Percentiles rank a stretch among this genome's conserved stretches.
phyloP scores from a whole-genome alignment of 2,113 vertebrate genomes.

The Donacobius atricapilla region DNA sequence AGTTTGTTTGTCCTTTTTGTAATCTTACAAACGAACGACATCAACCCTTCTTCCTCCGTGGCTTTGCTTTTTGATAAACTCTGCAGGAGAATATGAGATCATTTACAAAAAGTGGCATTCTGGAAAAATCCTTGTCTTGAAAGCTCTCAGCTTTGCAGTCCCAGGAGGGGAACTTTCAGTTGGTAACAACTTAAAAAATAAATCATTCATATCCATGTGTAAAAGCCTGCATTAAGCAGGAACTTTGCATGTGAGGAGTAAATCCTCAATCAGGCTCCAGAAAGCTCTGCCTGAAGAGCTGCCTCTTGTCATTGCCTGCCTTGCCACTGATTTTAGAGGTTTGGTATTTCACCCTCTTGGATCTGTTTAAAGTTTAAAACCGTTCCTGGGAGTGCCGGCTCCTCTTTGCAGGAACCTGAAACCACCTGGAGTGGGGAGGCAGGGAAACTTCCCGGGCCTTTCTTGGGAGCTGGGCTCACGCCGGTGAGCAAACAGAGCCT shows the following conservation, averaged over 20 bases:
- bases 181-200: background rate
- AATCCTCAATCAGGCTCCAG: background rate
- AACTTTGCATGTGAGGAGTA: background rate
- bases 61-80: background rate
- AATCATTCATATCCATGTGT: background rate
- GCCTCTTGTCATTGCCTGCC: background rate
- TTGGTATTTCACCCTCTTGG: background rate
- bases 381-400: background rate
- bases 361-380: background rate
- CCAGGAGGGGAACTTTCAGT: background rate
- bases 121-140: background rate
- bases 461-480: background rate
- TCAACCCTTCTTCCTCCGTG: background rate
- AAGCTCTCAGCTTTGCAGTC: background rate
- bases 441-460: background rate
- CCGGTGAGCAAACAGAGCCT: background rate
- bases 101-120: background rate
- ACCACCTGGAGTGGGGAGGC: background rate
- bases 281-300: background rate
- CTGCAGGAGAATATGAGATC: background rate
- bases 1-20: background rate
- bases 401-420: background rate
- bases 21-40: background rate
- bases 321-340: background rate
- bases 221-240: background rate